Base-by-base conservation (phyloP, 2,888 invertebrate species). In the Tetheella fluctuosa region DNA sequence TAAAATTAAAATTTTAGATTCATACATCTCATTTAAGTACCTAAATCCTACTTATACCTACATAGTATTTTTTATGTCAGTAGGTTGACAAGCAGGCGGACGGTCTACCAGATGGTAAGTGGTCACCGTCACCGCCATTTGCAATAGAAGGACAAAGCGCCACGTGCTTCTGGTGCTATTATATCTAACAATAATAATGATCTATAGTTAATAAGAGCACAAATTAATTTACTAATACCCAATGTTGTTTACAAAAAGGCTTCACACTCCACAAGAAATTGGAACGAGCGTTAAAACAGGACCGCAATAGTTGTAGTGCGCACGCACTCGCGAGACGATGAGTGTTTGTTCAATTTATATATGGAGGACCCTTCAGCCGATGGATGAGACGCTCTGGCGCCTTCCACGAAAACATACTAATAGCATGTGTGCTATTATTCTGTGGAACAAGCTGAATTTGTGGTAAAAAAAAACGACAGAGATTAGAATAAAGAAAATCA, bases 281-380 rank as follows among this genome's bases (percentile, higher is more conserved):
- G 30, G 42, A 23, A 37, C 17, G 15, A 42, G 23, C 52, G 34
- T n/a, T 55, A 61, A 70, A 67, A 67, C 63, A 66, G 67, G 64
- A 66, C 53, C 62, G 64, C 61, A 64, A 64, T 65, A 63, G 66
- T 65, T 59, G 61, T 60, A 58, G 54, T 61, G 63, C 66, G 64
- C 64, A 68, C 73, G 75, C 66, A 48, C 48, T 48, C 48, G 48
- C 48, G 8, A 34, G 1, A 64, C 60, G 59, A 54, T 59, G 61
- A 87, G 86, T 88, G 86, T 88, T 88, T 84, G 79, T 83, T 80
- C 83, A 83, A 84, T 81, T 81, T 79, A 73, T 78, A 75, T 77
- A 76, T 77, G 76, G 73, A 85, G 85, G 61, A 73, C 77, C 67
- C 83, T 86, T 63, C 65, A 80, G 64, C 52, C 37, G 59, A 63